Conservation (phyloP, 2,113 vertebrate species). For the Shinisaurus crocodilurus region DNA sequence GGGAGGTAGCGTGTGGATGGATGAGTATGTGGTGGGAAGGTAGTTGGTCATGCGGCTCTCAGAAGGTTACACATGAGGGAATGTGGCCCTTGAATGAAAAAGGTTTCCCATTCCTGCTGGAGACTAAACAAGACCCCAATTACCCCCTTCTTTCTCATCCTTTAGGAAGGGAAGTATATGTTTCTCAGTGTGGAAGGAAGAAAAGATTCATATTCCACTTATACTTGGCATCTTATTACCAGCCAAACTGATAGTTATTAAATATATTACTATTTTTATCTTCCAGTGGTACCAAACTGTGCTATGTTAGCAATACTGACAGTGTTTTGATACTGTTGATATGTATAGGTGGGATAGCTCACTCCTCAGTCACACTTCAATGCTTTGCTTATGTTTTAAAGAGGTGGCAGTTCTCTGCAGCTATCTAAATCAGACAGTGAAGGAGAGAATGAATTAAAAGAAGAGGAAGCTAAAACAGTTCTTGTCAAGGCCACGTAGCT, state of each 20-base stretch:
- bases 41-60: not conserved
- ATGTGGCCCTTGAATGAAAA: not conserved
- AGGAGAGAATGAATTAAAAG: constrained; percentile 58
- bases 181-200: not conserved
- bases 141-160: not conserved
- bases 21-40: not conserved
- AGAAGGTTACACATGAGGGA: not conserved
- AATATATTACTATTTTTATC: not conserved
- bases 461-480: constrained; percentile 52
- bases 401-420: constrained; percentile 41
- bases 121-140: not conserved
- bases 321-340: not conserved
- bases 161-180: not conserved
- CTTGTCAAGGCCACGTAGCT: constrained; percentile 46
- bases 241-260: constrained; percentile 14
- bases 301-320: not conserved
- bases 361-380: not conserved
- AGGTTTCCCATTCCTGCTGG: not conserved
- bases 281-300: not conserved
- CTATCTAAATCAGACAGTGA: constrained; percentile 44
- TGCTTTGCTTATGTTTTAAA: constrained; percentile 22
- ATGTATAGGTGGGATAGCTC: not conserved
- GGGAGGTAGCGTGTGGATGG: not conserved
- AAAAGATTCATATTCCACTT: not conserved
- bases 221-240: not conserved